Evolutionary conservation across 2,888 invertebrate species (phyloP).

Genomic region (Argynnis bischoffii): DNA sequence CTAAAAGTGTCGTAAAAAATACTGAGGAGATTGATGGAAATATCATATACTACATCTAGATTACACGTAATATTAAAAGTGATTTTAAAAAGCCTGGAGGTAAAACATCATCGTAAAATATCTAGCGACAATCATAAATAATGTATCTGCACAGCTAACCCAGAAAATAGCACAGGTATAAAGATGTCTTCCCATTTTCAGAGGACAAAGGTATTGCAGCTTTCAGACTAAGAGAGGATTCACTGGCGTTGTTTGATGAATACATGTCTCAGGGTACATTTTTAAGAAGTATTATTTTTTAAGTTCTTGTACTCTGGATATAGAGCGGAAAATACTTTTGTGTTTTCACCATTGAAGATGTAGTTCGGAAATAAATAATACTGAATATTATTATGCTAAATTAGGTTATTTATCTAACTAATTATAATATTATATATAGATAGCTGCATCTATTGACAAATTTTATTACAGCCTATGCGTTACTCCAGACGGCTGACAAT

Average conservation of each 20-base stretch:
- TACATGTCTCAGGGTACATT: constrained; percentile 19
- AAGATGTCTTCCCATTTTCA: constrained; percentile 24
- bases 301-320: constrained; percentile 7
- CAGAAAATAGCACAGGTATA: constrained; percentile 22
- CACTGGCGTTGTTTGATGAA: constrained; percentile 30
- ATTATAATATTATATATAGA: too few relatives aligned
- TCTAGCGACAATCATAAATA: not conserved
- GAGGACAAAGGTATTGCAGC: constrained; percentile 27
- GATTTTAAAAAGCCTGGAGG: not conserved
- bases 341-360: not conserved
- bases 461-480: too few relatives aligned
- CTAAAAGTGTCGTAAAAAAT: too few relatives aligned
- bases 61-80: too few relatives aligned
- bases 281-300: constrained; percentile 21
- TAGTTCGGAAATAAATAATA: not conserved
- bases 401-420: too few relatives aligned
- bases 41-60: too few relatives aligned
- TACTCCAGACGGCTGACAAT: too few relatives aligned
- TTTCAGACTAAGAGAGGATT: constrained; percentile 33
- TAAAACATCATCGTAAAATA: not conserved
- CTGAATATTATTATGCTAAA: not conserved
- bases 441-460: too few relatives aligned
- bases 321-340: not conserved
- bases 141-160: constrained; percentile 17
- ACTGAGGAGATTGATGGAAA: too few relatives aligned